Evolutionary conservation across 1,140 invertebrate species (phyloP).

Genomic region (Cotesia vestalis): DNA sequence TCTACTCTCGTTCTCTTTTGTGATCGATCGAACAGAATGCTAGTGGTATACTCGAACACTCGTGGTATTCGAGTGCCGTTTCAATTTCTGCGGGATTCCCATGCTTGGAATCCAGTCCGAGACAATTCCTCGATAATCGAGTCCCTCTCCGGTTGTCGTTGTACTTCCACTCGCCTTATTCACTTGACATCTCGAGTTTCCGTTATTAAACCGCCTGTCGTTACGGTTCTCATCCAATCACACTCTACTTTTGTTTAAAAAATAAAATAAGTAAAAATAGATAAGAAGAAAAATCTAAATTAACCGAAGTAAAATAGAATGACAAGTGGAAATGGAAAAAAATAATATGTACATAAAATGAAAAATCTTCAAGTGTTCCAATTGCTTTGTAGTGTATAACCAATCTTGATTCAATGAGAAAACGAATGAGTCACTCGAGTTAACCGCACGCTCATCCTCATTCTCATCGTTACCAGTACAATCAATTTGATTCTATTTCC

Average conservation of each 20-base stretch:
- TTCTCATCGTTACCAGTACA: no score
- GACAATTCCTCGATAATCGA: slow-evolving; percentile 33
- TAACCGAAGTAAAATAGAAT: not conserved
- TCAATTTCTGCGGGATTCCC: slow-evolving; percentile 32
- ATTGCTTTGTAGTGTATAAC: not conserved
- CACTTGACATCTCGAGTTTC: slow-evolving; percentile 1
- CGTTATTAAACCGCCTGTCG: slow-evolving; percentile 19
- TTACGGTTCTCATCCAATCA: slow-evolving; percentile 3
- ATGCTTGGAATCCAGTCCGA: slow-evolving; percentile 17
- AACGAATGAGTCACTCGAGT: slow-evolving; percentile 16
- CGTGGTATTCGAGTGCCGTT: slow-evolving; percentile 26
- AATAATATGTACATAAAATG: no score
- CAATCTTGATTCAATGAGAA: slow-evolving; percentile 16
- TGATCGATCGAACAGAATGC: slow-evolving; percentile 25
- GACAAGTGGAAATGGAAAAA: no score
- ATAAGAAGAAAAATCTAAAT: not conserved
- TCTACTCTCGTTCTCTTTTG: slow-evolving; percentile 17
- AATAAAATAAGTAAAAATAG: not conserved
- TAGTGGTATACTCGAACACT: slow-evolving; percentile 19
- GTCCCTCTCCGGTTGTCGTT: slow-evolving; percentile 14
- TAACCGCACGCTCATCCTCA: slow-evolving; percentile 4
- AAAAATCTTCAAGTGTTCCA: no score
- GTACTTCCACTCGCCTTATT: slow-evolving; percentile 18
- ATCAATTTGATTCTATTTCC: slow-evolving; percentile 35
- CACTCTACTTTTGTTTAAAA: not conserved